Conservation (phyloP, 2,797 vertebrate genomes). For the Clarias pachynema region DNA sequence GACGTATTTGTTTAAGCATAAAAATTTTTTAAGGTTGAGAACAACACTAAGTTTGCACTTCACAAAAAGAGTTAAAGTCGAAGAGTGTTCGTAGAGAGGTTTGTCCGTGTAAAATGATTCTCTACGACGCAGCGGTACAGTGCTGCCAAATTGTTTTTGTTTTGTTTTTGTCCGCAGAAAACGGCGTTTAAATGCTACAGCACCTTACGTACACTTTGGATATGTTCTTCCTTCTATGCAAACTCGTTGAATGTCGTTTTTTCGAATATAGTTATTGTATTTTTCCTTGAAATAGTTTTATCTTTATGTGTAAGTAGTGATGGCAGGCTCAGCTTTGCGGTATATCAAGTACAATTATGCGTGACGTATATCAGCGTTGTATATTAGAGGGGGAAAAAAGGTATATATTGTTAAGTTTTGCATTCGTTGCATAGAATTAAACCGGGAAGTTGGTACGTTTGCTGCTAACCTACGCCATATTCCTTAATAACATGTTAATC, state of each 20-base stretch:
- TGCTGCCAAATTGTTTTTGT: background rate
- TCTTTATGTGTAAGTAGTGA: background rate
- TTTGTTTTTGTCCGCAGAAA: background rate
- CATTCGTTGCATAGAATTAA: background rate
- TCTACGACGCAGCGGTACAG: background rate
- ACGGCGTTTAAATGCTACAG: conserved; percentile 6
- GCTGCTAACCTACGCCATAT: background rate
- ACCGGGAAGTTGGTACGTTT: background rate
- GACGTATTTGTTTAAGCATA: conserved; percentile 30
- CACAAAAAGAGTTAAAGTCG: conserved; percentile 7
- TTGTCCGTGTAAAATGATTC: background rate
- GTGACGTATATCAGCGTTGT: background rate
- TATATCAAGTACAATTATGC: background rate
- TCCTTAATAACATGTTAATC: background rate
- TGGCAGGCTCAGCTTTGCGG: background rate
- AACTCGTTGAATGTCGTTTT: conserved; percentile 1
- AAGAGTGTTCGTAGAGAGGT: conserved; percentile 3
- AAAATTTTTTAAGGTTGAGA: conserved; percentile 22
- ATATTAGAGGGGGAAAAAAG: background rate
- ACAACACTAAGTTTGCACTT: conserved; percentile 11
- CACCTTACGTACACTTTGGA: conserved; percentile 22
- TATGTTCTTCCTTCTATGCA: conserved; percentile 19
- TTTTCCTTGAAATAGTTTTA: background rate
- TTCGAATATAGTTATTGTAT: background rate
- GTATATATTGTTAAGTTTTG: background rate